Evolutionary conservation across 2,797 vertebrate genomes (phyloP).

Genomic region (Picus viridis): DNA sequence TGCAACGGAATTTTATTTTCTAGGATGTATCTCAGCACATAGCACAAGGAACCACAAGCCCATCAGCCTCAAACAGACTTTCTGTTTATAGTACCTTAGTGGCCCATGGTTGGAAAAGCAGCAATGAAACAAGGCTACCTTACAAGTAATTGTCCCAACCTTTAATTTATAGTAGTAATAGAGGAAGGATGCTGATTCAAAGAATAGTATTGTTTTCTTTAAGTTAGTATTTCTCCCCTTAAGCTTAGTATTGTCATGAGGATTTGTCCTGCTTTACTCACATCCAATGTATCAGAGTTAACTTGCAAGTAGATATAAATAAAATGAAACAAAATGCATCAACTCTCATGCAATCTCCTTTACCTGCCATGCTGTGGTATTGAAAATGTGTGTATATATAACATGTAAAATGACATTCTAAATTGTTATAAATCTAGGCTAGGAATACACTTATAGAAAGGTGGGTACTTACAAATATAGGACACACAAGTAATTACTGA

Average conservation of each 20-base stretch:
- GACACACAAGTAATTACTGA: background rate
- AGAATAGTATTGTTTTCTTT: background rate
- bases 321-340: background rate
- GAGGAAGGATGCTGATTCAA: background rate
- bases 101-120: background rate
- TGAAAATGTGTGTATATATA: background rate
- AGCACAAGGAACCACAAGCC: background rate
- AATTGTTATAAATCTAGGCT: background rate
- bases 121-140: background rate
- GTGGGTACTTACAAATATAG: background rate
- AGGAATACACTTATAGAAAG: background rate
- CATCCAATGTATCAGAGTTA: background rate
- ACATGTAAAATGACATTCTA: background rate
- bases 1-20: background rate
- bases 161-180: background rate
- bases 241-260: background rate
- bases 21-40: background rate
- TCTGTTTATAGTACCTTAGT: background rate
- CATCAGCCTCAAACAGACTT: background rate
- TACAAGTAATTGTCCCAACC: background rate
- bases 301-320: slow-evolving; percentile 35
- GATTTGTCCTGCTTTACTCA: background rate
- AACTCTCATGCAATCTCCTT: background rate
- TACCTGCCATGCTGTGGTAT: background rate
- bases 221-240: background rate